phyloP scores from a whole-genome alignment of 37 sponge, comb jelly and placozoan genomes.

The Hexactinellida sp. region DNA sequence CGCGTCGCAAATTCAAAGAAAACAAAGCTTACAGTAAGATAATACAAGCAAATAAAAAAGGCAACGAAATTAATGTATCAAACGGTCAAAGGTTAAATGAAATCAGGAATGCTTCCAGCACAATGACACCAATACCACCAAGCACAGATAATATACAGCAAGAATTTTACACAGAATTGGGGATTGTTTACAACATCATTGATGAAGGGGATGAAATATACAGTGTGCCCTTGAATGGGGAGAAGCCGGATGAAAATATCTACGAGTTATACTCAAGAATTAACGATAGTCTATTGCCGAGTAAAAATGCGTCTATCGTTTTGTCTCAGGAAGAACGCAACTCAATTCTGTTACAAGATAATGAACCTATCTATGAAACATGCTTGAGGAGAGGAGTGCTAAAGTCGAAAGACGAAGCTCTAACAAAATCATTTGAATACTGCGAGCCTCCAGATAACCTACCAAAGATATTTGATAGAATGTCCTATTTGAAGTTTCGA shows the following conservation, averaged over 20 bases:
- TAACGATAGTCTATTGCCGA: neutral
- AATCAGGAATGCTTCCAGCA: too few species aligned
- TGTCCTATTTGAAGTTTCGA: neutral
- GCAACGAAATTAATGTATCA: too few species aligned
- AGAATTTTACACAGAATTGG: neutral
- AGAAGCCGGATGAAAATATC: neutral
- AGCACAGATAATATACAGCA: neutral
- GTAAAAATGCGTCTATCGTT: neutral
- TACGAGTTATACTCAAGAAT: neutral
- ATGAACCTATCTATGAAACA: neutral
- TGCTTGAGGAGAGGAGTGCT: neutral
- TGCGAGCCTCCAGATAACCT: neutral
- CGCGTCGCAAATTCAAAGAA: neutral
- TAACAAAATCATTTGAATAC: neutral
- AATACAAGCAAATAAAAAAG: neutral
- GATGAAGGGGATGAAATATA: neutral
- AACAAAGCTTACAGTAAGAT: neutral
- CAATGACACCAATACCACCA: too few species aligned
- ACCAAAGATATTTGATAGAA: conserved; percentile 9
- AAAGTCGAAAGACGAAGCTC: neutral
- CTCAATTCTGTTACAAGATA: neutral
- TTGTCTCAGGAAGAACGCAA: neutral
- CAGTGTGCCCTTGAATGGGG: neutral
- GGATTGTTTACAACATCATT: neutral
- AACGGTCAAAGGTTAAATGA: too few species aligned